Evolutionary conservation across 2,888 invertebrate genomes (phyloP).

Genomic region (Amphiduros pacificus): DNA sequence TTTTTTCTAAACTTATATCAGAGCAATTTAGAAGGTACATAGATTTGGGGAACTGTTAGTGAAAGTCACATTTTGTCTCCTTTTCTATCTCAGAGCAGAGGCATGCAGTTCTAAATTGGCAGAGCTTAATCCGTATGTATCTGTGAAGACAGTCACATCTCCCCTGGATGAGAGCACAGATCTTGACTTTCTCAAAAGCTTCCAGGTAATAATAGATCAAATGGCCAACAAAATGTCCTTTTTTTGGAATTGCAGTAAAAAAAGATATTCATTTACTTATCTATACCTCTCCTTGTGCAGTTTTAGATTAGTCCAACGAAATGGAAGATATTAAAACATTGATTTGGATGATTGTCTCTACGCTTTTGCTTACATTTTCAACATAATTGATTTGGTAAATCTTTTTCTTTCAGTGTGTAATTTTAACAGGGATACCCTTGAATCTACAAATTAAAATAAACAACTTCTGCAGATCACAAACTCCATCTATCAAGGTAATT

Average conservation of each 20-base stretch:
- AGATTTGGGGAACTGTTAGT: too few relatives aligned
- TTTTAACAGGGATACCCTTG: conserved; percentile 50
- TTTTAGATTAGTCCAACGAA: too few relatives aligned
- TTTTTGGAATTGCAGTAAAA: too few relatives aligned
- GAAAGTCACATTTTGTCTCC: too few relatives aligned
- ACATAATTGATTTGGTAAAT: too few relatives aligned
- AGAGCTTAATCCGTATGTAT: conserved; percentile 58
- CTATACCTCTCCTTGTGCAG: too few relatives aligned
- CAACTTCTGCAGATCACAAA: conserved; percentile 45
- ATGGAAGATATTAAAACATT: too few relatives aligned
- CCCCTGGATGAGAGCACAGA: conserved; percentile 38
- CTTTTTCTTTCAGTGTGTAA: conserved; percentile 51
- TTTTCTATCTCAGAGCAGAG: conserved; percentile 48
- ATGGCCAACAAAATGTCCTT: too few relatives aligned
- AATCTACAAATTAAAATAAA: conserved; percentile 46
- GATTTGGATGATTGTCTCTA: too few relatives aligned
- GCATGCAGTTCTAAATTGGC: conserved; percentile 44
- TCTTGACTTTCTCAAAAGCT: conserved; percentile 43
- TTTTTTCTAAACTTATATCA: too few relatives aligned
- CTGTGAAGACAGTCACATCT: conserved; percentile 37
- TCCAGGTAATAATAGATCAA: conserved; percentile 41
- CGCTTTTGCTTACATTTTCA: too few relatives aligned
- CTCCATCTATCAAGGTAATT: conserved; percentile 51
- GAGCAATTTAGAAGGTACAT: not conserved
- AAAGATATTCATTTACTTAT: too few relatives aligned